Evolutionary conservation across 1,140 invertebrate genomes (phyloP).

Genomic region (Rhopalosiphum maidis): DNA sequence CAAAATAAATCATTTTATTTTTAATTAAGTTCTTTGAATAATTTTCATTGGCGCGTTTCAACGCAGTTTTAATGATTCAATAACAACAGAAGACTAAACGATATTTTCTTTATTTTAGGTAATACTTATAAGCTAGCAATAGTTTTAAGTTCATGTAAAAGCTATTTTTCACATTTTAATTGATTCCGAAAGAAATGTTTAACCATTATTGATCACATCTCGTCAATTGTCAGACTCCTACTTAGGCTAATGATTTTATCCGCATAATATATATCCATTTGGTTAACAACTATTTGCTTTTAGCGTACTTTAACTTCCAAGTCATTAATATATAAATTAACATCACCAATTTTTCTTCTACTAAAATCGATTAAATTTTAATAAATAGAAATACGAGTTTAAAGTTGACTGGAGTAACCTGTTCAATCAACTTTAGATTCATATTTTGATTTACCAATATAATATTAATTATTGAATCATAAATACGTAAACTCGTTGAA

Average conservation of each 20-base stretch:
- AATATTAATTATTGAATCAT: neutral
- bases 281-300: neutral
- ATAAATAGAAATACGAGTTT: neutral
- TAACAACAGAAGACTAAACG: neutral
- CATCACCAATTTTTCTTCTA: neutral
- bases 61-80: neutral
- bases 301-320: neutral
- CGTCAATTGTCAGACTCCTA: neutral
- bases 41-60: neutral
- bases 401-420: neutral
- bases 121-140: neutral
- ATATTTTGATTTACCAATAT: neutral
- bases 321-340: neutral
- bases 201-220: neutral
- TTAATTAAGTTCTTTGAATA: neutral
- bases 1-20: neutral
- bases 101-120: neutral
- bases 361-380: neutral
- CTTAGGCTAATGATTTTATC: neutral
- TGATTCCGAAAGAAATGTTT: neutral
- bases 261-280: neutral
- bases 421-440: neutral
- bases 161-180: neutral
- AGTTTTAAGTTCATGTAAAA: neutral
- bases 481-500: neutral